phyloP scores from a whole-genome alignment of 2,888 invertebrate genomes.

The Crematogaster levior region DNA sequence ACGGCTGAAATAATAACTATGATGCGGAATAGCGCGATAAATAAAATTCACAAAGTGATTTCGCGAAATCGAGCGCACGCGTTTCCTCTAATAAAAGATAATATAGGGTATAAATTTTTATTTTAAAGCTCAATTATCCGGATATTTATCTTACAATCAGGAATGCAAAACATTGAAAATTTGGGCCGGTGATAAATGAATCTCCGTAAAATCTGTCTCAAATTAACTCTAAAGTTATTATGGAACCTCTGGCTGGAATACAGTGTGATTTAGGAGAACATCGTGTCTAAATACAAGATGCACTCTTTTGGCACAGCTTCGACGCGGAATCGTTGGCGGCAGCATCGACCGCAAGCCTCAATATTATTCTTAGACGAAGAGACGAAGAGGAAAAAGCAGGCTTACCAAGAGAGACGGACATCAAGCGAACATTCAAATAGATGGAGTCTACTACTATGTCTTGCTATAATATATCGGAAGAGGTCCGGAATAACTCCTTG shows the following conservation, averaged over 20 bases:
- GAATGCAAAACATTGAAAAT: not conserved
- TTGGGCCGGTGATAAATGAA: not conserved
- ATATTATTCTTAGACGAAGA: slow-evolving; percentile 64
- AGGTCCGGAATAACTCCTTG: slow-evolving; percentile 40
- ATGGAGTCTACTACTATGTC: slow-evolving; percentile 60
- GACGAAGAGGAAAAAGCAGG: slow-evolving; percentile 21
- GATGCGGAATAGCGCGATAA: slow-evolving; percentile 25
- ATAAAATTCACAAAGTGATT: not conserved
- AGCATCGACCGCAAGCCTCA: slow-evolving; percentile 71
- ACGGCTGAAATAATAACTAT: slow-evolving; percentile 7
- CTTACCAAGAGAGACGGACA: slow-evolving; percentile 66
- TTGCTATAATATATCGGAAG: too few relatives aligned
- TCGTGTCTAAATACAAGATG: not conserved
- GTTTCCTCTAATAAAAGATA: not conserved
- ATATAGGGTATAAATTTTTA: not conserved
- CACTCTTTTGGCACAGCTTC: slow-evolving; percentile 59
- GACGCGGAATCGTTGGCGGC: slow-evolving; percentile 72
- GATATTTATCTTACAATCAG: too few relatives aligned
- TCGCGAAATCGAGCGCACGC: not conserved
- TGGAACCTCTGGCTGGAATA: not conserved
- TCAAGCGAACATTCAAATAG: slow-evolving; percentile 50
- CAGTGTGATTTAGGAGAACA: not conserved
- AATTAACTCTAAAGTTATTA: not conserved
- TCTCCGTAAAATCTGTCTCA: not conserved
- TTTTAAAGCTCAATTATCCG: not conserved